These are phyloP conservation scores for Mirounga angustirostris DNA, from an alignment of 2,113 vertebrate genomes.

Conservation along the genomic window DNA sequence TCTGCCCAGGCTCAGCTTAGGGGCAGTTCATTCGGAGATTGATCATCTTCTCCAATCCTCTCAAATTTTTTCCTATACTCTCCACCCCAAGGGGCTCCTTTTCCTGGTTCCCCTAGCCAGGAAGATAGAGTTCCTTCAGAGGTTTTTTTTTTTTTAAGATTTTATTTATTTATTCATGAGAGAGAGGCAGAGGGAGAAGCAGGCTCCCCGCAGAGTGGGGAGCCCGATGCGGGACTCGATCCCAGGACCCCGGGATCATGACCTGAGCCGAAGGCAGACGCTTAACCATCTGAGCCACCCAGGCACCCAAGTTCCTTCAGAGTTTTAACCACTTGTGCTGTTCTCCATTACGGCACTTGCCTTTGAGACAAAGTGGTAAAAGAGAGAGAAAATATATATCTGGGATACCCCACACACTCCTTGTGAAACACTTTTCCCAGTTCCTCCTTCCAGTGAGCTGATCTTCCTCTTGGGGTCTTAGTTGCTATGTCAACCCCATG, in stretches of 20 bases:
- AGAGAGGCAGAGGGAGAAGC: too few species aligned
- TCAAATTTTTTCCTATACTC: accelerated
- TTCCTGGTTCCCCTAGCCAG: background rate
- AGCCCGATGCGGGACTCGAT: too few species aligned
- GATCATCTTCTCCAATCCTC: too few species aligned
- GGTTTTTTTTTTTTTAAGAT: too few species aligned
- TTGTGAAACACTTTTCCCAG: background rate
- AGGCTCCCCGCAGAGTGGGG: too few species aligned
- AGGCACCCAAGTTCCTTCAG: background rate
- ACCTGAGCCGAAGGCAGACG: too few species aligned
- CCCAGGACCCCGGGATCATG: too few species aligned
- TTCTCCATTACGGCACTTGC: background rate
- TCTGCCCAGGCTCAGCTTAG: background rate
- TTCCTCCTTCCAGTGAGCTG: background rate
- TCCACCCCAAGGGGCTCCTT: background rate
- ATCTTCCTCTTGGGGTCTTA: background rate
- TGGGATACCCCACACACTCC: background rate
- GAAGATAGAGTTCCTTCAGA: background rate
- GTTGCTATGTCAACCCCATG: background rate
- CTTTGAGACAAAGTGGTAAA: background rate
- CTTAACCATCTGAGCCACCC: too few species aligned
- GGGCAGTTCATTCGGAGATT: accelerated
- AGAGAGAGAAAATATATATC: background rate
- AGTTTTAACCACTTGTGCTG: background rate
- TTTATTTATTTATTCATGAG: too few species aligned